Evolutionary conservation across 2,113 vertebrate genomes (phyloP).

Genomic region (human): DNA sequence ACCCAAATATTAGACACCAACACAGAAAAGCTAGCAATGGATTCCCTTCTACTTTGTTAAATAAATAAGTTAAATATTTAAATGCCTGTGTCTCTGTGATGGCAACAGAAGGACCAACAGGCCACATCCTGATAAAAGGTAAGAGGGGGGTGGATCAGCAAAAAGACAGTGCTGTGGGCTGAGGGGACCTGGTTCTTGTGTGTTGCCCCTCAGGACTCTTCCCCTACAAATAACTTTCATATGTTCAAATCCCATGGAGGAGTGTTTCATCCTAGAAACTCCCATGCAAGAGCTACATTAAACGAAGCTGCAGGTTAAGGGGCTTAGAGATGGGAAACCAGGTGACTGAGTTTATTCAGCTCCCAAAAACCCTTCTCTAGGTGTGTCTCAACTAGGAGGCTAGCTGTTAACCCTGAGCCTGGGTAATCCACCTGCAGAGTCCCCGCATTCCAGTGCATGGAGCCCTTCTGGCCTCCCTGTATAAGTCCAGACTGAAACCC

Average conservation of each 20-base stretch:
- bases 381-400: neutral
- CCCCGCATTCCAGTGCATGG: constrained; percentile 43
- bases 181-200: neutral
- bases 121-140: neutral
- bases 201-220: neutral
- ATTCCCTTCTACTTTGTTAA: constrained; percentile 55
- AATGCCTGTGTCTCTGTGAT: constrained; percentile 36
- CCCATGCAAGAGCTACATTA: neutral
- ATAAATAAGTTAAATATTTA: constrained; percentile 79
- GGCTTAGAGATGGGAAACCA: neutral
- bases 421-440: neutral
- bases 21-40: neutral
- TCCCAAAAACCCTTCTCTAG: neutral
- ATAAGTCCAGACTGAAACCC: neutral
- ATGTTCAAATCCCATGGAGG: neutral
- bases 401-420: neutral
- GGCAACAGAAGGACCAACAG: neutral
- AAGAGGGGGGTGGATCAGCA: neutral
- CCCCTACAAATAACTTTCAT: neutral
- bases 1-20: neutral
- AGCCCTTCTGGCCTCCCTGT: neutral
- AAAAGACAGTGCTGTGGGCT: neutral
- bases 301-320: neutral
- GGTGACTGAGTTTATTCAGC: neutral
- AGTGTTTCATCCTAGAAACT: constrained; percentile 19